Percentiles rank a stretch among this genome's conserved stretches.
Conservation (phyloP, 1,140 invertebrate species). For the Spodoptera frugiperda region DNA sequence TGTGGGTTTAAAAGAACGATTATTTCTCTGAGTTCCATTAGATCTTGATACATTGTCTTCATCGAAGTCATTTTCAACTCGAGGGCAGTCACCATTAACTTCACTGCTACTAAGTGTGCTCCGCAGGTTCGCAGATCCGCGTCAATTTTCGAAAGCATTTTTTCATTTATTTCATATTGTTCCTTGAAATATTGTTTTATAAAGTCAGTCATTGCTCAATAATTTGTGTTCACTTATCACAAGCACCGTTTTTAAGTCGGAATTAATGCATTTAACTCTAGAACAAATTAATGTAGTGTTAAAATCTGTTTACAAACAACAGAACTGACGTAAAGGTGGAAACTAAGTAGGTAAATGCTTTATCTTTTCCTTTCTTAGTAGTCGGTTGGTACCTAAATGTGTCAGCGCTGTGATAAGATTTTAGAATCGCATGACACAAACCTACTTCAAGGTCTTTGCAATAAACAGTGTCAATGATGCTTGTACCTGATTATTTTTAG, state of each 20-base stretch:
- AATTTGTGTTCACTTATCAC: constrained; percentile 23
- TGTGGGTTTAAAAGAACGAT: constrained; percentile 63
- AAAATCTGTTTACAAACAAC: constrained; percentile 19
- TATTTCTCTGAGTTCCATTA: constrained; percentile 70
- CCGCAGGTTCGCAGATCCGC: constrained; percentile 58
- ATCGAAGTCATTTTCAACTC: constrained; percentile 64
- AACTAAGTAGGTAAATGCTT: constrained; percentile 2
- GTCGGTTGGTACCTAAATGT: constrained; percentile 13
- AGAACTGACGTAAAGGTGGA: constrained; percentile 3
- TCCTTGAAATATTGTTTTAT: constrained; percentile 52
- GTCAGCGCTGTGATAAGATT: constrained; percentile 36
- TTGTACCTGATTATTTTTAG: too few species aligned
- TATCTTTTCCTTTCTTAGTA: neutral
- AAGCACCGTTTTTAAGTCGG: neutral
- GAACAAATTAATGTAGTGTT: neutral
- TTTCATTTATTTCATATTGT: constrained; percentile 58
- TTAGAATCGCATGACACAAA: constrained; percentile 5
- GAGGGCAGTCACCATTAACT: constrained; percentile 62
- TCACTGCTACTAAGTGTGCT: constrained; percentile 58
- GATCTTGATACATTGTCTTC: constrained; percentile 63
- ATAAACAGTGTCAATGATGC: too few species aligned
- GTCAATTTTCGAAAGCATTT: constrained; percentile 60
- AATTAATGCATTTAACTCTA: constrained; percentile 15
- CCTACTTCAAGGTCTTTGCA: constrained; percentile 1
- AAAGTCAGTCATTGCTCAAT: constrained; percentile 4